These are phyloP conservation scores for Agrotis clavis DNA, from an alignment of 2,888 invertebrate genomes.

Conservation along the genomic window DNA sequence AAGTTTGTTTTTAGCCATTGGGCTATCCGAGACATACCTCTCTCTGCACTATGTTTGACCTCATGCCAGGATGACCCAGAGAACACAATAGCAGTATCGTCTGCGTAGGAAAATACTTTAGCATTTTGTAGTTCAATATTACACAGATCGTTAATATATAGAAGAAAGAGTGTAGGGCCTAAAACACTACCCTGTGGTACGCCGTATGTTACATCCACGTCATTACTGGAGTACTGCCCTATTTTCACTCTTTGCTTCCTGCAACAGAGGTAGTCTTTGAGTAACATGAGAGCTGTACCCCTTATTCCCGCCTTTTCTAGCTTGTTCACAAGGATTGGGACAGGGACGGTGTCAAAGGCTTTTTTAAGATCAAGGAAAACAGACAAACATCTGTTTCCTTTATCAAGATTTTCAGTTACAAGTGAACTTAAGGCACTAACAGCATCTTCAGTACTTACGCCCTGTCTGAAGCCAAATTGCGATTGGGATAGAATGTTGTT, in stretches of 20 bases:
- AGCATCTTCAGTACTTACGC: constrained; percentile 37
- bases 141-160: background rate
- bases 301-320: background rate
- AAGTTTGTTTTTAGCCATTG: background rate
- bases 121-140: background rate
- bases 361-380: background rate
- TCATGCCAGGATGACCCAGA: background rate
- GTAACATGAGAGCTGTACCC: background rate
- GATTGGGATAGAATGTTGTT: background rate
- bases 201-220: background rate
- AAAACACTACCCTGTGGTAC: background rate
- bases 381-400: constrained; percentile 4
- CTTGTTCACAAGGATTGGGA: background rate
- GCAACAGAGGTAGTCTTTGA: background rate
- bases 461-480: constrained; percentile 1
- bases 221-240: background rate
- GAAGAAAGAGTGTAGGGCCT: background rate
- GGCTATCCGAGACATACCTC: background rate
- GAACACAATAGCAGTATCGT: background rate
- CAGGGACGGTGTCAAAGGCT: no score
- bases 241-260: background rate
- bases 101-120: background rate
- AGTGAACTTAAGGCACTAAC: constrained; percentile 39
- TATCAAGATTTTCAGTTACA: background rate
- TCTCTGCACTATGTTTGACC: background rate